phyloP scores from a whole-genome alignment of 2,113 vertebrate genomes.

The Hepsetus odoe region DNA sequence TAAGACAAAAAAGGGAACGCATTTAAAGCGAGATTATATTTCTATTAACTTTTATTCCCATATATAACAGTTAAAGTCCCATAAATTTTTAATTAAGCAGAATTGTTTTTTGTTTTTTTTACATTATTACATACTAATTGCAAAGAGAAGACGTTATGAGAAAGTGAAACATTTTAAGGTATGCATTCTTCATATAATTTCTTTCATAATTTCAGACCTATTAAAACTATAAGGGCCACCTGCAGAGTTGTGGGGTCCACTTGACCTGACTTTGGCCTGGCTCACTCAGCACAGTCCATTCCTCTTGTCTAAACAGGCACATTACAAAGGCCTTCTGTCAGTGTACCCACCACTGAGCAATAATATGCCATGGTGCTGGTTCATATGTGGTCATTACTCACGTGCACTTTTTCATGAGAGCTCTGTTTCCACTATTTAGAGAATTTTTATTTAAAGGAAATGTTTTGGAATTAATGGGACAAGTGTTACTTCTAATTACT shows the following conservation, averaged over 20 bases:
- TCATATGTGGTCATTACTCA: background rate
- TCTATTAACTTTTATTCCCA: no score
- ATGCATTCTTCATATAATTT: background rate
- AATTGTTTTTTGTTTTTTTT: no score
- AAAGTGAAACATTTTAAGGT: background rate
- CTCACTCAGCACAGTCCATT: slow-evolving; percentile 54
- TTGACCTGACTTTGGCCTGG: slow-evolving; percentile 58
- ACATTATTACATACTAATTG: no score
- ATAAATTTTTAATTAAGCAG: no score
- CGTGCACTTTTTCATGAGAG: background rate
- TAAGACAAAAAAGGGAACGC: no score
- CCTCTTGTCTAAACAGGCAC: slow-evolving; percentile 53
- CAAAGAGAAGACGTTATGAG: background rate
- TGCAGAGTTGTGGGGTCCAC: slow-evolving; percentile 46
- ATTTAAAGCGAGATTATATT: no score
- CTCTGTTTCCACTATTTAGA: background rate
- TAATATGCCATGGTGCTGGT: background rate
- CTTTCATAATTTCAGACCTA: background rate
- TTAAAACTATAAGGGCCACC: slow-evolving; percentile 41
- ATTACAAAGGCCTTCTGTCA: slow-evolving; percentile 57
- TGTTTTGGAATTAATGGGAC: background rate
- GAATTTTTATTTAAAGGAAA: background rate
- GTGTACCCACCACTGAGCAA: slow-evolving; percentile 34
- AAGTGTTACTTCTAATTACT: background rate
- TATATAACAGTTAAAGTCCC: no score